These are phyloP conservation scores for Hesperia comma DNA, from an alignment of 2,888 invertebrate species.

Conservation along the genomic window DNA sequence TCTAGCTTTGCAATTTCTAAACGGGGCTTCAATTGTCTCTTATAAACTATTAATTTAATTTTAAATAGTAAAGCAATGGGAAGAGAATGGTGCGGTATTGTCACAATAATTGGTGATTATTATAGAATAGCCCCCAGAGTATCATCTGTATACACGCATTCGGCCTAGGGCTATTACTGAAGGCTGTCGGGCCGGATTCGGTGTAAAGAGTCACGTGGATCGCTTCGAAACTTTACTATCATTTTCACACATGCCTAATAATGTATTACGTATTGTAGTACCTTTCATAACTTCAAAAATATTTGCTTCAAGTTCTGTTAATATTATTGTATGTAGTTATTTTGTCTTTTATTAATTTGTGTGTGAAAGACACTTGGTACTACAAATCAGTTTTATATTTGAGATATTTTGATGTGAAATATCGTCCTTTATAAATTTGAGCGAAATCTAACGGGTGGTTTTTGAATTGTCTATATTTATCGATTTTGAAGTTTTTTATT, in stretches of 20 bases:
- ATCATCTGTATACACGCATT: slow-evolving; percentile 61
- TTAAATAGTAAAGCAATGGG: slow-evolving; percentile 4
- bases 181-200: slow-evolving; percentile 62
- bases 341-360: too few relatives aligned
- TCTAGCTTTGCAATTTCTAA: not conserved
- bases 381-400: too few relatives aligned
- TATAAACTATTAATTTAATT: slow-evolving; percentile 17
- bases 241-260: not conserved
- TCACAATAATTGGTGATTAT: slow-evolving; percentile 36
- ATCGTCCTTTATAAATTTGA: too few relatives aligned
- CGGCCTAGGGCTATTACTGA: slow-evolving; percentile 67
- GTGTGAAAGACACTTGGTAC: too few relatives aligned
- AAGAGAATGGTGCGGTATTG: slow-evolving; percentile 32
- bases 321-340: too few relatives aligned
- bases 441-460: too few relatives aligned
- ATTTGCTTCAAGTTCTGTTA: too few relatives aligned
- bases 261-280: too few relatives aligned
- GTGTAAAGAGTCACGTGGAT: slow-evolving; percentile 61
- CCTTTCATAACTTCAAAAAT: too few relatives aligned
- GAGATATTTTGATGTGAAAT: too few relatives aligned
- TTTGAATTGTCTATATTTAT: too few relatives aligned
- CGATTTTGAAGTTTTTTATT: too few relatives aligned
- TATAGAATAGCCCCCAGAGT: slow-evolving; percentile 61
- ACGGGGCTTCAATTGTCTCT: not conserved
- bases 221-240: slow-evolving; percentile 13